Evolutionary conservation across 2,113 vertebrate genomes (phyloP).

Genomic region (Machaerirhynchus nigripectus): DNA sequence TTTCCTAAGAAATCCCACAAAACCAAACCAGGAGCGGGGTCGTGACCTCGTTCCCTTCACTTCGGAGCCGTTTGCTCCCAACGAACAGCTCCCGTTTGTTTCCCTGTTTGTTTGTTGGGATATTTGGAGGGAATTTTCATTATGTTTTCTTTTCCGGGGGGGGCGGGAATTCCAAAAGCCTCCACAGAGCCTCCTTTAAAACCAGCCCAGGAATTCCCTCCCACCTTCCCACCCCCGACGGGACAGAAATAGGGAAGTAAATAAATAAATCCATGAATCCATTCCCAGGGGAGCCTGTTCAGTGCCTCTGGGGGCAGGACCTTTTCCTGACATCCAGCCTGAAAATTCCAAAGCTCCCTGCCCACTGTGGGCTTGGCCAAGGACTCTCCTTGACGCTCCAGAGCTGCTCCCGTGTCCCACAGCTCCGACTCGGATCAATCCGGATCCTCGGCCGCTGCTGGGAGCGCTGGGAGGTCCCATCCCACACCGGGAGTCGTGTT

Average conservation of each 20-base stretch:
- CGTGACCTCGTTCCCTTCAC: not conserved
- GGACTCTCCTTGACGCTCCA: not conserved
- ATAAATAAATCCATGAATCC: not conserved
- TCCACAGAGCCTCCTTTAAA: not conserved
- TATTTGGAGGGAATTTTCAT: not conserved
- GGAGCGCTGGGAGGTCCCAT: not conserved
- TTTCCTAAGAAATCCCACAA: not conserved
- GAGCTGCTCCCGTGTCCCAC: not conserved
- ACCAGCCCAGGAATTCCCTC: not conserved
- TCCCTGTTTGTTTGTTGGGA: not conserved
- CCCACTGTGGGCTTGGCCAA: rapidly evolving
- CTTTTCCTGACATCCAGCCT: not conserved
- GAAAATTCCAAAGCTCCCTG: not conserved
- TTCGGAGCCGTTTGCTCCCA: not conserved
- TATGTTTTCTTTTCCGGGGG: not conserved
- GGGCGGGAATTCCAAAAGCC: not conserved
- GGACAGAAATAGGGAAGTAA: too few species aligned
- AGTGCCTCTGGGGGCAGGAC: not conserved
- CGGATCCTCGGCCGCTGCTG: rapidly evolving
- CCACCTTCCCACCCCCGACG: not conserved
- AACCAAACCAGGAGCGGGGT: not conserved
- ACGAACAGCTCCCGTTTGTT: not conserved
- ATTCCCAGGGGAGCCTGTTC: not conserved
- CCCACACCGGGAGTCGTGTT: rapidly evolving
- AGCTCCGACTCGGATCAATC: not conserved